Base-by-base conservation (phyloP, 1,140 invertebrate species). In the Drosophila oshimai region DNA sequence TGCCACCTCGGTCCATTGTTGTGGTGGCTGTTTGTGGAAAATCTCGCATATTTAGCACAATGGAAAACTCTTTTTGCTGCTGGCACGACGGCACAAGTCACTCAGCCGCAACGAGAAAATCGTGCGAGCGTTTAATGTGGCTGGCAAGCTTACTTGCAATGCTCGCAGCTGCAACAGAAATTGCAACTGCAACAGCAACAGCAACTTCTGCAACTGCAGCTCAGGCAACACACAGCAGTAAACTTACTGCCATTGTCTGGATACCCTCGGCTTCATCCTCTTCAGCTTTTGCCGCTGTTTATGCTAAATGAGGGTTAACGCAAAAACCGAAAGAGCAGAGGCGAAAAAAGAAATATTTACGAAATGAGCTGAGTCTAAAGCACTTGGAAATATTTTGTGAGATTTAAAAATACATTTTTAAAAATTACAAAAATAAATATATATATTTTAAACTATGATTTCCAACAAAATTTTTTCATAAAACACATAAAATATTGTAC, bases 91-190 rank as follows among this genome's bases (percentile, higher is more conserved):
- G 81, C 81, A 86, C 81, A 86, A 81, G 81, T 80, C 81, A 86
- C 71, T 86, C 81, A 86, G 80, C 76, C 81, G 81, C 81, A 86
- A 86, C 81, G 76, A 87, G 81, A 81, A 87, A 87, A 86, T 86
- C 81, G 81, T 87, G 81, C 81, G 81, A 81, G 75, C 76, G 76
- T 80, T 86, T 86, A 86, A 80, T 64, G 61, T 64, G 74, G 62
- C 75, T 36, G 47, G 54, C 71, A 26, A 31, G 53, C 67, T 47
- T 28, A 37, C 18, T 22, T 18, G 51, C 41, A 24, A 20, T 45
- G 31, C 65, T 72, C 15, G 69, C 49, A 62, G 57, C 55, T 73
- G 42, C 64, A 45, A 49, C 29, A 36, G 62, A n/a, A 64, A 70
- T 45, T 49, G 39, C 22, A 76, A 72, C 34, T 62, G 75, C 44